These are phyloP conservation scores for Philopotamus ludificatus DNA, from an alignment of 1,140 invertebrate species.

Conservation along the genomic window DNA sequence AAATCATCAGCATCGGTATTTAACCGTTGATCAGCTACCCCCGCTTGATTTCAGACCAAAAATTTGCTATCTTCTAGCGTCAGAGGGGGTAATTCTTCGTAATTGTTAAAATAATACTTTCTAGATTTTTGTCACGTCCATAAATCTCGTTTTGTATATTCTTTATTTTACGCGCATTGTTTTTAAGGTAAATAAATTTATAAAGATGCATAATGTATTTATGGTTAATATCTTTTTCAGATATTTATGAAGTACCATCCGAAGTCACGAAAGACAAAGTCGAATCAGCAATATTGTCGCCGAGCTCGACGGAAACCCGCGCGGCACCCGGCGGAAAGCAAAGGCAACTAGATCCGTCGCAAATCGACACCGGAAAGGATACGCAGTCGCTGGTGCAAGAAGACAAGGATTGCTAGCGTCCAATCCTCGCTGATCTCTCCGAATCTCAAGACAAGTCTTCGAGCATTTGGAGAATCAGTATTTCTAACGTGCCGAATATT, in stretches of 20 bases:
- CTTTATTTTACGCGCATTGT: no score
- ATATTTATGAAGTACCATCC: conserved; percentile 76
- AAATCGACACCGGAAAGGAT: conserved; percentile 86
- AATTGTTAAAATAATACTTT: no score
- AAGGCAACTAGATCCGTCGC: conserved; percentile 73
- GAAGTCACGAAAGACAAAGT: conserved; percentile 68
- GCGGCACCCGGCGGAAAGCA: conserved; percentile 42
- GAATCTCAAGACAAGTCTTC: background rate
- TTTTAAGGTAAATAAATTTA: no score
- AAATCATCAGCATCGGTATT: no score
- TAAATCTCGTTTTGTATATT: no score
- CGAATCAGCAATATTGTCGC: conserved; percentile 71
- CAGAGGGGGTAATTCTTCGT: no score
- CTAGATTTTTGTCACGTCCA: no score
- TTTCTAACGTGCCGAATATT: conserved; percentile 39
- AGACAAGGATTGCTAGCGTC: conserved; percentile 60
- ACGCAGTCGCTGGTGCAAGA: conserved; percentile 87
- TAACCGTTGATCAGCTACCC: no score
- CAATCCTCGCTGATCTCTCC: conserved; percentile 26
- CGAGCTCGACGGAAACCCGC: conserved; percentile 64
- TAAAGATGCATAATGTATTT: background rate
- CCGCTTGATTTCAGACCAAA: no score
- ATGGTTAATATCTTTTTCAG: conserved; percentile 43
- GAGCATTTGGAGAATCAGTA: conserved; percentile 36
- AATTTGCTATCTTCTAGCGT: no score